Conservation (phyloP, 2,113 vertebrate species). For the Protomyctophum bolini region DNA sequence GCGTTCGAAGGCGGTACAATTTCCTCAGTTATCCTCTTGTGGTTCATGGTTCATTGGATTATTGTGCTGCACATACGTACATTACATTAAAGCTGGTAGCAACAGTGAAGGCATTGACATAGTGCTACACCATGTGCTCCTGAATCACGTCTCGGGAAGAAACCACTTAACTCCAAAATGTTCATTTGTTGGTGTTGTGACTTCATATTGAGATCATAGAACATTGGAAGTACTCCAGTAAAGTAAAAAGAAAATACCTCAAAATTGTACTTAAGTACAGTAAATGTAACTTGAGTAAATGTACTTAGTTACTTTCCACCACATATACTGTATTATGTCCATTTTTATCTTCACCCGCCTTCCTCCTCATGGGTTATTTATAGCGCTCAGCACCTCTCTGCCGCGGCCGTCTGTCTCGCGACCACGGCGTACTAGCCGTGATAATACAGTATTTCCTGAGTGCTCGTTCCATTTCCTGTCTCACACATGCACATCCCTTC, state of each 20-base stretch:
- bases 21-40: not conserved
- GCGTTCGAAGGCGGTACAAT: too few species aligned
- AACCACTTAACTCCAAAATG: too few species aligned
- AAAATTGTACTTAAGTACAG: too few species aligned
- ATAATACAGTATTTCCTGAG: not conserved
- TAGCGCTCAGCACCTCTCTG: not conserved
- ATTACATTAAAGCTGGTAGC: too few species aligned
- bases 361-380: conserved; percentile 24
- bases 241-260: too few species aligned
- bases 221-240: too few species aligned
- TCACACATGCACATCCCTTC: conserved; percentile 30
- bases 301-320: not conserved
- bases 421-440: conserved; percentile 22
- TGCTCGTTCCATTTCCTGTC: conserved; percentile 18
- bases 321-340: not conserved
- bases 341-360: conserved; percentile 26
- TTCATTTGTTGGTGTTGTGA: too few species aligned
- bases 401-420: conserved; percentile 15
- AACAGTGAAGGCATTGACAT: too few species aligned
- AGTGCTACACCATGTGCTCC: too few species aligned
- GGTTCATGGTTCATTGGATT: not conserved
- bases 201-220: too few species aligned
- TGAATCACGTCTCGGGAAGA: too few species aligned
- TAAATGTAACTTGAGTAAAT: not conserved
- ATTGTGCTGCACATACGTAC: not conserved